Evolutionary conservation across 2,888 invertebrate genomes (phyloP).

Genomic region (Xylota segnis): DNA sequence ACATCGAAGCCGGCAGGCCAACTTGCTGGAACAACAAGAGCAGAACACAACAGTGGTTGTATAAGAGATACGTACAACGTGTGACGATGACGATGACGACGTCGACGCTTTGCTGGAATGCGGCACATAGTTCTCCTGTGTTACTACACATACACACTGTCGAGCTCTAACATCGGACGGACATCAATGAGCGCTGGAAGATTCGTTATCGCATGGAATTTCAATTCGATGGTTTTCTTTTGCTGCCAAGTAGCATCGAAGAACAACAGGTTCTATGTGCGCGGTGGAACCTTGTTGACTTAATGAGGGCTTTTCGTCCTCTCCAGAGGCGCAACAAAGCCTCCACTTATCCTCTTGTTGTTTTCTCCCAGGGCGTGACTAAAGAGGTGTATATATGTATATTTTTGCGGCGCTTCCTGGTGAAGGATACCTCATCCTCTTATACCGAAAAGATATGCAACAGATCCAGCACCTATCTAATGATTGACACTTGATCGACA

Average conservation of each 20-base stretch:
- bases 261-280: slow-evolving; percentile 68
- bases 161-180: slow-evolving; percentile 56
- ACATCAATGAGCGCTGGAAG: slow-evolving; percentile 69
- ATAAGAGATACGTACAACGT: slow-evolving; percentile 19
- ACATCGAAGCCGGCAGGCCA: slow-evolving; percentile 69
- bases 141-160: slow-evolving; percentile 21
- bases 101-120: slow-evolving; percentile 64
- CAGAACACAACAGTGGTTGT: slow-evolving; percentile 13
- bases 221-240: slow-evolving; percentile 49
- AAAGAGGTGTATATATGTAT: slow-evolving; percentile 38
- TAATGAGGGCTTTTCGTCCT: slow-evolving; percentile 72
- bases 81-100: slow-evolving; percentile 62
- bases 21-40: slow-evolving; percentile 45
- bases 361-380: slow-evolving; percentile 36
- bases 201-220: slow-evolving; percentile 73
- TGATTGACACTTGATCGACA: slow-evolving; percentile 77
- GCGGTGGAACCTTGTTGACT: slow-evolving; percentile 68
- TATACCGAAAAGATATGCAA: slow-evolving; percentile 28
- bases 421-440: slow-evolving; percentile 60
- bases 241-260: slow-evolving; percentile 35
- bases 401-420: slow-evolving; percentile 71
- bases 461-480: slow-evolving; percentile 62
- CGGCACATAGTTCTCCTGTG: slow-evolving; percentile 65
- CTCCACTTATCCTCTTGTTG: slow-evolving; percentile 47
- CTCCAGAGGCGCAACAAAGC: slow-evolving; percentile 51